Conservation (phyloP, 1,140 invertebrate species). For the Triops longicaudatus region DNA sequence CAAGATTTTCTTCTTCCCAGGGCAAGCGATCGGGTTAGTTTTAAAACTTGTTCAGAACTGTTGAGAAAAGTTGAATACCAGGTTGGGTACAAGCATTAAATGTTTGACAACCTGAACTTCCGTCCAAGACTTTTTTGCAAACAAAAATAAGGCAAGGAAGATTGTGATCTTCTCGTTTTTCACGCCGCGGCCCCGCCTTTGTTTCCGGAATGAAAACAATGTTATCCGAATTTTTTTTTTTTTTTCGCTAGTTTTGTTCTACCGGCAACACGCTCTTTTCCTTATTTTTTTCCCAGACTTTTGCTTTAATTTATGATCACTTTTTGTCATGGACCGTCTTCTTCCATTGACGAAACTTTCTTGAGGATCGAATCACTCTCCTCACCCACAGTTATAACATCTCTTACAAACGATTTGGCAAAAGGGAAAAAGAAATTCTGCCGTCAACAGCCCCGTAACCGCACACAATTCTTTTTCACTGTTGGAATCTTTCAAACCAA, state of each 20-base stretch:
- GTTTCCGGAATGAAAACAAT: not conserved
- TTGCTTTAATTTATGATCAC: not conserved
- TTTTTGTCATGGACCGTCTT: slow-evolving; percentile 11
- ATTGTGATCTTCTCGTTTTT: slow-evolving; percentile 3
- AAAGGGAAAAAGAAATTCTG: not conserved
- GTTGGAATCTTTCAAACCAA: not conserved
- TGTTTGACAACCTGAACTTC: slow-evolving; percentile 7
- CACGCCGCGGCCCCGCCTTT: not conserved
- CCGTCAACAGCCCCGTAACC: not conserved
- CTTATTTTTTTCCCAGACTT: not conserved
- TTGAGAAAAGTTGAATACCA: not conserved
- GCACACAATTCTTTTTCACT: not conserved
- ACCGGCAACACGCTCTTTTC: not conserved
- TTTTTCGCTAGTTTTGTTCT: not conserved
- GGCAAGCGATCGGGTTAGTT: slow-evolving; percentile 3
- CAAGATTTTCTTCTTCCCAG: not conserved
- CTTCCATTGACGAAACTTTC: not conserved
- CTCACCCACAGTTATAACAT: not conserved
- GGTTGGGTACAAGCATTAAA: not conserved
- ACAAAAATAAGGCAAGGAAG: slow-evolving; percentile 12
- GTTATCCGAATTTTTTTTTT: not conserved
- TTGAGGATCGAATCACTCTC: slow-evolving; percentile 1
- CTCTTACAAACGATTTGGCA: not conserved
- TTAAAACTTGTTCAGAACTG: not conserved
- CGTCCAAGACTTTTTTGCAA: slow-evolving; percentile 5